A percentile compares a stretch with the other conserved stretches of the same genome.
Conservation (phyloP, 2,113 vertebrate species). For the Sphaerodactylus townsendi region DNA sequence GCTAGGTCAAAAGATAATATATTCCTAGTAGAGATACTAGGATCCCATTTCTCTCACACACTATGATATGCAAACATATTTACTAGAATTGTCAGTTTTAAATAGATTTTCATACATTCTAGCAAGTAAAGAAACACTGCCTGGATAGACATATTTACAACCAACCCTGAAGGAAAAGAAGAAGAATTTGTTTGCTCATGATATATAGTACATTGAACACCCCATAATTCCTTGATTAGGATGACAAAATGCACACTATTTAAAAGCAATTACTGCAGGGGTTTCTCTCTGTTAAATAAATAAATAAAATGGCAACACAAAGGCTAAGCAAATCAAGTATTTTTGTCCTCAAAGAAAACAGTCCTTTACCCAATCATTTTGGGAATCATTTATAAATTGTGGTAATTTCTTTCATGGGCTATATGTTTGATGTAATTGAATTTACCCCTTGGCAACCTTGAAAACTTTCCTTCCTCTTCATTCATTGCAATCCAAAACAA, state of each 20-base stretch:
- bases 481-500: slow-evolving; percentile 23
- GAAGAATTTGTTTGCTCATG: not conserved
- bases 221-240: not conserved
- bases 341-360: slow-evolving; percentile 10
- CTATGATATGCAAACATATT: not conserved
- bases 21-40: not conserved
- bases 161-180: not conserved
- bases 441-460: slow-evolving; percentile 7
- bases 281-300: slow-evolving; percentile 9
- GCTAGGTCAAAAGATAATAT: not conserved
- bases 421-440: slow-evolving; percentile 21
- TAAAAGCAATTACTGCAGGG: not conserved
- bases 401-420: not conserved
- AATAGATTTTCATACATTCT: not conserved
- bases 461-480: not conserved
- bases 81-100: accelerated
- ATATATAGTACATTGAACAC: not conserved
- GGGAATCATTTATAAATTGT: not conserved
- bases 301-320: not conserved
- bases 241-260: not conserved
- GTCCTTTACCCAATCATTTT: not conserved
- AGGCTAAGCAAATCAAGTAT: not conserved
- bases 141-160: not conserved
- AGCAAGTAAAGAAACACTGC: accelerated
- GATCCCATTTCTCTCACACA: not conserved